Percentiles rank a stretch among this genome's conserved stretches.
phyloP scores from a whole-genome alignment of 2,113 vertebrate species.

The Colistium nudipinnis region DNA sequence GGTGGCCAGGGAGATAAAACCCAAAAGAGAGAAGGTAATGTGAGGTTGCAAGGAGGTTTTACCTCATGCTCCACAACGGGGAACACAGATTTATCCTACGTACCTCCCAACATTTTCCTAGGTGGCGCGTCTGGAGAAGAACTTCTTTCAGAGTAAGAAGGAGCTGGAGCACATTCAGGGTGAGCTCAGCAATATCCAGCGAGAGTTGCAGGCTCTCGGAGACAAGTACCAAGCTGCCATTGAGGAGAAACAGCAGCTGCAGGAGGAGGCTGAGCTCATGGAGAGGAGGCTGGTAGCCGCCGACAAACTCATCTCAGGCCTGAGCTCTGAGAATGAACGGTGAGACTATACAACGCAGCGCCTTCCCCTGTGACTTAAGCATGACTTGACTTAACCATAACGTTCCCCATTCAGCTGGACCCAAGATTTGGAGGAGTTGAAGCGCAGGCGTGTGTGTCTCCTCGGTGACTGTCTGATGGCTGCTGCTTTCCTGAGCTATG shows the following conservation, averaged over 20 bases:
- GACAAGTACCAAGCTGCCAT: constrained; percentile 88
- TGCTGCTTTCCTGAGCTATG: constrained; percentile 93
- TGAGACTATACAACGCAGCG: constrained; percentile 55
- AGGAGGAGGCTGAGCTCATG: constrained; percentile 95
- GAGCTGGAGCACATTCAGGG: constrained; percentile 90
- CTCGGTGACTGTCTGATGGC: constrained; percentile 93
- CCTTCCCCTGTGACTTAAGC: background rate
- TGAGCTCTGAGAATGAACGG: constrained; percentile 94
- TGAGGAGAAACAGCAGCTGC: constrained; percentile 87
- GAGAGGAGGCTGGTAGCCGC: constrained; percentile 90
- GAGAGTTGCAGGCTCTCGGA: constrained; percentile 86
- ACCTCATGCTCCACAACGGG: background rate
- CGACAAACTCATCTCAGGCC: constrained; percentile 93
- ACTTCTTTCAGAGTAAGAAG: constrained; percentile 87
- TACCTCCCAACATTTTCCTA: constrained; percentile 52
- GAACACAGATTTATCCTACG: background rate
- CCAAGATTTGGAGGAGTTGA: constrained; percentile 88
- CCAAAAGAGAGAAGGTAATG: constrained; percentile 93
- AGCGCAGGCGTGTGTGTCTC: constrained; percentile 84
- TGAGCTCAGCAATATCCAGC: constrained; percentile 86
- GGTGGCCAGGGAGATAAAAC: constrained; percentile 90
- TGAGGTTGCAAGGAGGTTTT: background rate
- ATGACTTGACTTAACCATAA: too few species aligned
- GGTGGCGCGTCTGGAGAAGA: constrained; percentile 92
- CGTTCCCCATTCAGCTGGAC: constrained; percentile 86